These are phyloP conservation scores for Muscina levida DNA, from an alignment of 2,888 invertebrate genomes.

Conservation along the genomic window DNA sequence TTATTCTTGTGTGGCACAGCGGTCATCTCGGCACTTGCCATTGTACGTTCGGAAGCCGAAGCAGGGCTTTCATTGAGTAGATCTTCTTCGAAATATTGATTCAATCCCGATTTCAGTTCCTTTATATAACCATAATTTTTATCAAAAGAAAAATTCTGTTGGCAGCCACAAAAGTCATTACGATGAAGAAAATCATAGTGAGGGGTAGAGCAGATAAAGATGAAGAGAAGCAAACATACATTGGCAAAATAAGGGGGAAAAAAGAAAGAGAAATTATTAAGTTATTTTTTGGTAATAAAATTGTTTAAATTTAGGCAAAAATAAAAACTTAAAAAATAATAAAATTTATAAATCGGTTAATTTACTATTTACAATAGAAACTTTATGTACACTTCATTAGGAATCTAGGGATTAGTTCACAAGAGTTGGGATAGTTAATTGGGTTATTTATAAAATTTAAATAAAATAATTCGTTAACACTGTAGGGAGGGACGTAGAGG, in stretches of 20 bases:
- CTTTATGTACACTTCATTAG: slow-evolving; percentile 18
- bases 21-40: neutral
- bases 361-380: slow-evolving; percentile 54
- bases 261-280: slow-evolving; percentile 54
- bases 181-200: slow-evolving; percentile 5
- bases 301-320: slow-evolving; percentile 11
- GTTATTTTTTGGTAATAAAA: slow-evolving; percentile 43
- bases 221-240: slow-evolving; percentile 50
- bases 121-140: slow-evolving; percentile 56
- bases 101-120: slow-evolving; percentile 52
- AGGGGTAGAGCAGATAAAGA: slow-evolving; percentile 14
- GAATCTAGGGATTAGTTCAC: slow-evolving; percentile 55
- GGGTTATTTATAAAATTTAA: slow-evolving; percentile 41
- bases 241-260: slow-evolving; percentile 56
- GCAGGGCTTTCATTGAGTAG: slow-evolving; percentile 37
- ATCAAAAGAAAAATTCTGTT: slow-evolving; percentile 64
- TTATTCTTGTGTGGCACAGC: neutral
- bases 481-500: too few relatives aligned
- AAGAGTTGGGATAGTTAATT: slow-evolving; percentile 25
- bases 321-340: slow-evolving; percentile 55
- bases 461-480: neutral
- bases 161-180: neutral
- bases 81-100: slow-evolving; percentile 57
- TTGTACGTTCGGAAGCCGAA: neutral
- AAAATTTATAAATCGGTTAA: slow-evolving; percentile 46